phyloP scores from a whole-genome alignment of 2,888 invertebrate genomes.

The Aphodius sticticus region DNA sequence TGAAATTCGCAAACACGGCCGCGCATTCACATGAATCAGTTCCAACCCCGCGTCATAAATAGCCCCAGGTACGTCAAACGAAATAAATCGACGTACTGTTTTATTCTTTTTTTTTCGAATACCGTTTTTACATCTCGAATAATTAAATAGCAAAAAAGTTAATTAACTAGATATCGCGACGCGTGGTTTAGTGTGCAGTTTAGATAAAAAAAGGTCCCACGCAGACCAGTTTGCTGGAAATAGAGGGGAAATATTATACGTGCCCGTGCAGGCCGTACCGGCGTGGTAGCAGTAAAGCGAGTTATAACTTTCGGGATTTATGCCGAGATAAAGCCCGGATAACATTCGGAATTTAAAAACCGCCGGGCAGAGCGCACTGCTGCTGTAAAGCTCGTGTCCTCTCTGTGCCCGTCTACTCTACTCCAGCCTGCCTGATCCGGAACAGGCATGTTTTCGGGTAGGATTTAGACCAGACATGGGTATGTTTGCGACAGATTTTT shows the following conservation, averaged over 20 bases:
- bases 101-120: not conserved
- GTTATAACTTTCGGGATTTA: slow-evolving; percentile 27
- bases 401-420: not conserved
- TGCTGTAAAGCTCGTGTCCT: slow-evolving; percentile 7
- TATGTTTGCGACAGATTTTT: slow-evolving; percentile 4
- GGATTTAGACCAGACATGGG: not conserved
- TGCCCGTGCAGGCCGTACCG: slow-evolving; percentile 12
- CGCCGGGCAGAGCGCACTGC: slow-evolving; percentile 7
- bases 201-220: slow-evolving; percentile 12
- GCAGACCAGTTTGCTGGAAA: not conserved
- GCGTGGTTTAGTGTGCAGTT: slow-evolving; percentile 15
- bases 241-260: slow-evolving; percentile 22
- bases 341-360: slow-evolving; percentile 26
- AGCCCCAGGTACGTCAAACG: not conserved
- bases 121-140: slow-evolving; percentile 14
- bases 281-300: slow-evolving; percentile 8
- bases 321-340: slow-evolving; percentile 25
- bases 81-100: not conserved
- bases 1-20: not conserved
- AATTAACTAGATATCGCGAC: slow-evolving; percentile 22
- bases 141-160: slow-evolving; percentile 25
- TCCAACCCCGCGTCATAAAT: not conserved
- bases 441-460: not conserved
- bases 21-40: not conserved
- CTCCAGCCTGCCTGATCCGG: not conserved